A percentile compares a stretch with the other conserved stretches of the same genome.
Evolutionary conservation across 2,888 invertebrate genomes (phyloP).

Genomic region (Monochamus alternatus): DNA sequence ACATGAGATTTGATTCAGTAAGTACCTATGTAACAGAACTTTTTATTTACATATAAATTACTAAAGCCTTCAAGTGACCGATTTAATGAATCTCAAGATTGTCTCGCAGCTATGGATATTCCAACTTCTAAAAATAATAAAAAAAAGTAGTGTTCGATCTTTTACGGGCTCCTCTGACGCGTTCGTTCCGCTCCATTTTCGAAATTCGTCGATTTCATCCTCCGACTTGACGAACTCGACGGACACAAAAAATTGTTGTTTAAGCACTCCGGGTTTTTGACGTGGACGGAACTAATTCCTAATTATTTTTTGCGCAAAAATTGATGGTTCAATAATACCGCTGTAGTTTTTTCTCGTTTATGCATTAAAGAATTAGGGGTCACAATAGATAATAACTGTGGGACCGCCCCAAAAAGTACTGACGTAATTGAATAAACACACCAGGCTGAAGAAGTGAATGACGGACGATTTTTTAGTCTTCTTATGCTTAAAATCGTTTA

Average conservation of each 20-base stretch:
- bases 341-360: background rate
- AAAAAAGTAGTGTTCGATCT: too few species aligned
- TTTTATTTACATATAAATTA: too few species aligned
- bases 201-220: background rate
- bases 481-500: too few species aligned
- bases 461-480: too few species aligned
- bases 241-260: slow-evolving; percentile 2
- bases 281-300: background rate
- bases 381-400: background rate
- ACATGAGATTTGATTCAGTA: too few species aligned
- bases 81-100: too few species aligned
- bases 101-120: too few species aligned
- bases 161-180: background rate
- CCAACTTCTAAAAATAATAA: too few species aligned
- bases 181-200: background rate
- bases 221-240: background rate
- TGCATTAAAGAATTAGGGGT: background rate
- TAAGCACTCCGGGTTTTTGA: background rate
- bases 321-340: slow-evolving; percentile 4
- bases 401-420: background rate
- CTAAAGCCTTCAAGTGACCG: too few species aligned
- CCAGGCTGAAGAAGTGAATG: background rate
- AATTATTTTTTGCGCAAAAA: slow-evolving; percentile 1
- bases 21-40: too few species aligned
- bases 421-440: slow-evolving; percentile 3